Evolutionary conservation across 2,113 vertebrate species (phyloP).

Genomic region (Lagopus muta): DNA sequence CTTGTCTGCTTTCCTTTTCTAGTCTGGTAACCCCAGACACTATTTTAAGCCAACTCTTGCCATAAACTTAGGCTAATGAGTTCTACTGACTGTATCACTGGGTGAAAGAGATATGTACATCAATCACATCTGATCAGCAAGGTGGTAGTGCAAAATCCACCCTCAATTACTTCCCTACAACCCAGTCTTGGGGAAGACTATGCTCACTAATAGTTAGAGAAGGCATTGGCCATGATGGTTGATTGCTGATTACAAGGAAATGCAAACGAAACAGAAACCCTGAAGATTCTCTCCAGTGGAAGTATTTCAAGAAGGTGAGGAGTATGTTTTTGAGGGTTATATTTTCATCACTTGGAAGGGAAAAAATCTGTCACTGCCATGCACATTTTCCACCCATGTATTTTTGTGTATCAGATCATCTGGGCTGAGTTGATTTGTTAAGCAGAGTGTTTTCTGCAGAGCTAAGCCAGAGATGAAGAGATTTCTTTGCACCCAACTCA

Average conservation of each 20-base stretch:
- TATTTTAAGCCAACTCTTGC: background rate
- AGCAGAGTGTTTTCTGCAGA: background rate
- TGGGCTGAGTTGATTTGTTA: background rate
- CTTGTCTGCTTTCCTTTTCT: background rate
- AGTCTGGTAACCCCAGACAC: background rate
- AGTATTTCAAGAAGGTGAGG: background rate
- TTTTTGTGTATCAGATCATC: background rate
- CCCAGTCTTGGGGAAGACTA: background rate
- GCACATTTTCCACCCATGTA: background rate
- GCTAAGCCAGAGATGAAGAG: background rate
- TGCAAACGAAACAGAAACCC: background rate
- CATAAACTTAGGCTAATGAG: background rate
- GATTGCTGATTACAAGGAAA: background rate
- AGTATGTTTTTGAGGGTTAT: background rate
- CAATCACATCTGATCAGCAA: background rate
- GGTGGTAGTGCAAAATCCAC: background rate
- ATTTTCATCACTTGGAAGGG: background rate
- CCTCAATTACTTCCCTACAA: background rate
- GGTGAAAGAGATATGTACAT: background rate
- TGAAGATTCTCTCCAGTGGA: background rate
- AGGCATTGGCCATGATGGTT: background rate
- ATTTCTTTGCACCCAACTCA: background rate
- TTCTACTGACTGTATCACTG: background rate
- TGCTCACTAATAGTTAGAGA: background rate
- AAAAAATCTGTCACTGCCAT: background rate